Conservation (phyloP, 2,888 invertebrate genomes). For the Trachelus iudaicus region DNA sequence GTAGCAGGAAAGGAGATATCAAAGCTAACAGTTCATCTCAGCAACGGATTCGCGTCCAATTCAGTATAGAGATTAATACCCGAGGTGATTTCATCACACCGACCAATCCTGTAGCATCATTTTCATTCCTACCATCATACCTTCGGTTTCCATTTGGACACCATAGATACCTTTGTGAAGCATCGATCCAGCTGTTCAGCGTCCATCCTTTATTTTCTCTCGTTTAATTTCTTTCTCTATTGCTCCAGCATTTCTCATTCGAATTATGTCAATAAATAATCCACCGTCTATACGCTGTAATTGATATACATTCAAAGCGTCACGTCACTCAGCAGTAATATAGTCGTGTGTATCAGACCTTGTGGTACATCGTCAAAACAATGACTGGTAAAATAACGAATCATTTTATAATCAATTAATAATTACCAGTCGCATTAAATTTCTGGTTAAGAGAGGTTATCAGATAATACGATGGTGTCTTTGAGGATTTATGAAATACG, state of each 20-base stretch:
- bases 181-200: conserved; percentile 33
- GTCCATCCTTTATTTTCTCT: conserved; percentile 1
- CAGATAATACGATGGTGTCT: neutral
- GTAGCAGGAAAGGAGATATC: conserved; percentile 20
- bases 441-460: neutral
- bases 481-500: neutral
- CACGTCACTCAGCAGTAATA: neutral
- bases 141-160: conserved; percentile 41
- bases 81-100: conserved; percentile 15
- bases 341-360: neutral
- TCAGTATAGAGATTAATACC: conserved; percentile 23
- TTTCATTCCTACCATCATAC: conserved; percentile 6
- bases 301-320: neutral
- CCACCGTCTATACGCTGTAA: neutral
- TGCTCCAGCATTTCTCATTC: neutral
- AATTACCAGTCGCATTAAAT: neutral
- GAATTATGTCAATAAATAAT: neutral
- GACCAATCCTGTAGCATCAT: neutral
- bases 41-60: conserved; percentile 8
- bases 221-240: neutral
- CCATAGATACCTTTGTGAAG: conserved; percentile 50
- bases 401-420: neutral
- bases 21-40: conserved; percentile 16
- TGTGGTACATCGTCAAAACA: neutral
- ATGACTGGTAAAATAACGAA: neutral